Conservation (phyloP, 2,888 invertebrate genomes). For the Rhopalosiphum nymphaeae region DNA sequence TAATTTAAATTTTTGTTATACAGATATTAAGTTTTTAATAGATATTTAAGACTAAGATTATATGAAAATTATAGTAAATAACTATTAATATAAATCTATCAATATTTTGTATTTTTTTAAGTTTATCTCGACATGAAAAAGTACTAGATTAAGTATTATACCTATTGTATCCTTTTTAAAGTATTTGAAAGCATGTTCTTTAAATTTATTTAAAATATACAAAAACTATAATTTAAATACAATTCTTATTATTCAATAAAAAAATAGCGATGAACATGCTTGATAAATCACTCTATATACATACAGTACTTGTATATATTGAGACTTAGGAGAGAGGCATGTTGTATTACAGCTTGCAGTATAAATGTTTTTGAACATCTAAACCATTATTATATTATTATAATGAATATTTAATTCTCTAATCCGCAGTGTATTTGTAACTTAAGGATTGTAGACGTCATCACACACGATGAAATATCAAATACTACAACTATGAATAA, state of each 20-base stretch:
- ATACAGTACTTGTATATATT: neutral
- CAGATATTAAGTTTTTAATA: no score
- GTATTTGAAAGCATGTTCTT: no score
- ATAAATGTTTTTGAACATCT: neutral
- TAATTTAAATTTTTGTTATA: no score
- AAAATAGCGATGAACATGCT: neutral
- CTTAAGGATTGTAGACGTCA: neutral
- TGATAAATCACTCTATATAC: neutral
- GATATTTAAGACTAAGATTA: no score
- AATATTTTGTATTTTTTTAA: no score
- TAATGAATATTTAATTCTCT: neutral
- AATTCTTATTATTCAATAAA: neutral
- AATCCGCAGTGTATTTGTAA: neutral
- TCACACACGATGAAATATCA: neutral
- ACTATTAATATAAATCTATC: no score
- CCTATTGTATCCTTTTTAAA: no score
- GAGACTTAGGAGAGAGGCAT: neutral
- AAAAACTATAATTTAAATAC: neutral
- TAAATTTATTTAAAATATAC: neutral
- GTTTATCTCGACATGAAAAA: no score
- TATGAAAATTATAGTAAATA: no score
- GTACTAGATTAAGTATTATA: no score
- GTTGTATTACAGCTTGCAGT: neutral
- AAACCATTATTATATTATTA: neutral
- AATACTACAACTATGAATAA: neutral